Conservation (phyloP, 2,113 vertebrate genomes). For the Urocolius indicus region DNA sequence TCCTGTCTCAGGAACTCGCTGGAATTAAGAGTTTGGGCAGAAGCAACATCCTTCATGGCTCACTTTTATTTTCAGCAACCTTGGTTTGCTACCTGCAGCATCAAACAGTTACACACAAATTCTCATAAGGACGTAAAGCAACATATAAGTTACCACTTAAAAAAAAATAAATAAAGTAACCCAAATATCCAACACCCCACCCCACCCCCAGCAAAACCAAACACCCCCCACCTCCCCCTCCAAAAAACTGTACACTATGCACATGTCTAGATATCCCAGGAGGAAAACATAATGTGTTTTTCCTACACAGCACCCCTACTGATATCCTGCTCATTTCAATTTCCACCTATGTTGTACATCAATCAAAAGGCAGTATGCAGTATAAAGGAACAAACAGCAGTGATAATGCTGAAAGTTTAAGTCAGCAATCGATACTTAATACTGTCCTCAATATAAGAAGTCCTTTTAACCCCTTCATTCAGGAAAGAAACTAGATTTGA, state of each 20-base stretch:
- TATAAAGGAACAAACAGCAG: neutral
- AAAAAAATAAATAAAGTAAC: neutral
- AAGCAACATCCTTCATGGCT: neutral
- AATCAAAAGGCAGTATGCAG: neutral
- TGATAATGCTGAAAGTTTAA: neutral
- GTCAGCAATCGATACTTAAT: neutral
- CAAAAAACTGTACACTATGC: neutral
- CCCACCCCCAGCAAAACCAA: neutral
- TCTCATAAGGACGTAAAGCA: neutral
- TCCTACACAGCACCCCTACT: neutral
- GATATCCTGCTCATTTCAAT: neutral
- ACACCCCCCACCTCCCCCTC: neutral
- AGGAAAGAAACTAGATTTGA: neutral
- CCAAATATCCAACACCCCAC: neutral
- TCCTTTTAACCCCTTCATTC: neutral
- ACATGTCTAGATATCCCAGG: neutral
- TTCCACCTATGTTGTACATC: neutral
- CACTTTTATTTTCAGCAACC: neutral
- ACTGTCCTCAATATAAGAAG: neutral
- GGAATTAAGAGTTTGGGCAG: neutral
- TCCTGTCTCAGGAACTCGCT: neutral
- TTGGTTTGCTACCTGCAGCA: neutral
- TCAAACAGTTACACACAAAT: neutral
- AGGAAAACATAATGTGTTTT: neutral
- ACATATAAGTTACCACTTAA: neutral